phyloP scores from a whole-genome alignment of 2,888 invertebrate genomes.

The Aspidapion aeneum region DNA sequence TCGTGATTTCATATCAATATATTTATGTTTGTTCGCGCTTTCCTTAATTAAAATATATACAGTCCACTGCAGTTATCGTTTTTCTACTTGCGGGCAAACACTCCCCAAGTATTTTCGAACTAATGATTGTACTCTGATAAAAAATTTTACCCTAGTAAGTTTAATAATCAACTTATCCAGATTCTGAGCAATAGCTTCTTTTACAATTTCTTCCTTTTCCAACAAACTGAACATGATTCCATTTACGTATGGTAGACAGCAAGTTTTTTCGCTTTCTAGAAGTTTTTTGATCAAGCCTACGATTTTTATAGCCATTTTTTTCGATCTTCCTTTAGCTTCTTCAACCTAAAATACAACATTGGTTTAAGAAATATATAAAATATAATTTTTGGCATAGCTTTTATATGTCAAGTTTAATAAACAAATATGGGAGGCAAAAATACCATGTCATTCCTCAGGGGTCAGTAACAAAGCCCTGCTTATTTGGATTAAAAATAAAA shows the following conservation, averaged over 20 bases:
- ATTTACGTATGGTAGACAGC: slow-evolving; percentile 42
- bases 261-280: slow-evolving; percentile 34
- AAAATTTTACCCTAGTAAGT: slow-evolving; percentile 27
- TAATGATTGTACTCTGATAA: no score
- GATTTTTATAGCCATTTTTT: slow-evolving; percentile 18
- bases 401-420: not conserved
- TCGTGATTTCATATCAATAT: no score
- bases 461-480: no score
- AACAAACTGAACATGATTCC: slow-evolving; percentile 49
- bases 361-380: no score
- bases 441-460: no score
- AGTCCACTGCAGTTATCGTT: no score
- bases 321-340: slow-evolving; percentile 19
- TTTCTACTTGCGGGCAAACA: no score
- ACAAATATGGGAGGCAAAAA: no score
- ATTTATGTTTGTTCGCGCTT: no score
- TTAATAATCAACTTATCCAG: slow-evolving; percentile 26
- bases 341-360: no score
- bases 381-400: not conserved
- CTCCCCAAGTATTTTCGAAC: not conserved
- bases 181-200: slow-evolving; percentile 46
- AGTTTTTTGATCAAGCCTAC: slow-evolving; percentile 36
- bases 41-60: no score
- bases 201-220: slow-evolving; percentile 48
- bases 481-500: no score